Conservation (phyloP, 1,140 invertebrate genomes). For the Octopus sinensis region DNA sequence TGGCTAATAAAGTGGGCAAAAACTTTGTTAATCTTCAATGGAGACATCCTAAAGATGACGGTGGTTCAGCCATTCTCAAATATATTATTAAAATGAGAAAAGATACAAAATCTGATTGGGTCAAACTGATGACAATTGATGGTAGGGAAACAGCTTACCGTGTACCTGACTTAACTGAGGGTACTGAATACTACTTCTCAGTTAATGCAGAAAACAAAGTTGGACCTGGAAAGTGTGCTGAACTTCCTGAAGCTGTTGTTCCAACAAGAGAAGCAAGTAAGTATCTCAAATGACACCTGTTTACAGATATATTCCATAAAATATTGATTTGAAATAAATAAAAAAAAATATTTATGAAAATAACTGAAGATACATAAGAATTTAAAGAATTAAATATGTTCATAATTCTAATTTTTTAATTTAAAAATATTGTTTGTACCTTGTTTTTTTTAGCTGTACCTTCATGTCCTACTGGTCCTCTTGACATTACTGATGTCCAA, state of each 20-base stretch:
- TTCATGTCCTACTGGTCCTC: constrained; percentile 17
- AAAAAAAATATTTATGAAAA: not conserved
- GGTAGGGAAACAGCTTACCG: constrained; percentile 55
- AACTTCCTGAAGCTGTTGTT: constrained; percentile 82
- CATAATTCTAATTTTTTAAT: not conserved
- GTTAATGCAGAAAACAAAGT: constrained; percentile 96
- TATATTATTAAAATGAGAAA: constrained; percentile 47
- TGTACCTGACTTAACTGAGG: constrained; percentile 71
- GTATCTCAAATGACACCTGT: constrained; percentile 8
- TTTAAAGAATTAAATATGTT: not conserved
- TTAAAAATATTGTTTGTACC: no score
- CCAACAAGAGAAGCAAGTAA: constrained; percentile 87
- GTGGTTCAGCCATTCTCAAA: constrained; percentile 82
- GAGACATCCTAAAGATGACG: constrained; percentile 84
- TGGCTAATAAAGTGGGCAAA: constrained; percentile 86
- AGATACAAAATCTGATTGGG: constrained; percentile 41
- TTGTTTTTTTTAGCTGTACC: not conserved
- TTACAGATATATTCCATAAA: no score
- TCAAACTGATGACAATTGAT: constrained; percentile 39
- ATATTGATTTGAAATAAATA: no score
- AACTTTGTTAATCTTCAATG: constrained; percentile 92
- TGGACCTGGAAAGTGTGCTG: constrained; percentile 84
- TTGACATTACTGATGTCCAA: constrained; percentile 57
- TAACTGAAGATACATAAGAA: not conserved
- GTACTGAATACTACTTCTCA: constrained; percentile 89